A percentile compares a stretch with the other conserved stretches of the same genome.
Evolutionary conservation across 2,888 invertebrate species (phyloP).

Genomic region (Laothoe populi): DNA sequence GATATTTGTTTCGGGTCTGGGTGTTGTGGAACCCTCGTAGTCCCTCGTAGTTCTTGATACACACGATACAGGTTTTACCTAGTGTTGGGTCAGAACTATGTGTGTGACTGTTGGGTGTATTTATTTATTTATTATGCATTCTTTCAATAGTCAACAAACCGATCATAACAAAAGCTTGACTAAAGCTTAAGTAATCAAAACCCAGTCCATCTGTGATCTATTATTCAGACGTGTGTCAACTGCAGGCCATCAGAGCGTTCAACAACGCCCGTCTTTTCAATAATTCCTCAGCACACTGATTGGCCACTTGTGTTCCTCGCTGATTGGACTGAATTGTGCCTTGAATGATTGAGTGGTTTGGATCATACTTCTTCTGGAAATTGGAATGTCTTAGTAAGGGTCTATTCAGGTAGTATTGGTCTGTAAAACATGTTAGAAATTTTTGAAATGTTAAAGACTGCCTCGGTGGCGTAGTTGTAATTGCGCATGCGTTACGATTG

Average conservation of each 20-base stretch:
- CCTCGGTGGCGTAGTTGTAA: no score
- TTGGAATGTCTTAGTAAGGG: background rate
- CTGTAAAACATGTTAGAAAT: no score
- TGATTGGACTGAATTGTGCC: constrained; percentile 22
- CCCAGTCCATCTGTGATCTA: background rate
- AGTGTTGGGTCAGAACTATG: no score
- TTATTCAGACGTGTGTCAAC: constrained; percentile 21
- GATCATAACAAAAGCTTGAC: background rate
- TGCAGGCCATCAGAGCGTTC: constrained; percentile 14
- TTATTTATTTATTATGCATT: no score
- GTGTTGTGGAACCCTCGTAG: no score
- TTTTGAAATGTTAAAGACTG: no score
- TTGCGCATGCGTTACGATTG: no score
- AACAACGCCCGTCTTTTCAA: constrained; percentile 50
- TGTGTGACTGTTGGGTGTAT: no score
- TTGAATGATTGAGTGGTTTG: constrained; percentile 7
- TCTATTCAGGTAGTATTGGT: background rate
- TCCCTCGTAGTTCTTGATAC: no score
- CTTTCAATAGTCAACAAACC: background rate
- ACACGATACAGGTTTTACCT: no score
- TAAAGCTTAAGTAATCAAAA: background rate
- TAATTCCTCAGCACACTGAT: constrained; percentile 51
- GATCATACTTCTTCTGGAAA: background rate
- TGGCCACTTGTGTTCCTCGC: constrained; percentile 29
- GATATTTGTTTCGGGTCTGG: no score